A percentile compares a stretch with the other conserved stretches of the same genome.
These are phyloP conservation scores for Phylloscopus trochiloides DNA, from an alignment of 2,113 vertebrate species.

Conservation along the genomic window DNA sequence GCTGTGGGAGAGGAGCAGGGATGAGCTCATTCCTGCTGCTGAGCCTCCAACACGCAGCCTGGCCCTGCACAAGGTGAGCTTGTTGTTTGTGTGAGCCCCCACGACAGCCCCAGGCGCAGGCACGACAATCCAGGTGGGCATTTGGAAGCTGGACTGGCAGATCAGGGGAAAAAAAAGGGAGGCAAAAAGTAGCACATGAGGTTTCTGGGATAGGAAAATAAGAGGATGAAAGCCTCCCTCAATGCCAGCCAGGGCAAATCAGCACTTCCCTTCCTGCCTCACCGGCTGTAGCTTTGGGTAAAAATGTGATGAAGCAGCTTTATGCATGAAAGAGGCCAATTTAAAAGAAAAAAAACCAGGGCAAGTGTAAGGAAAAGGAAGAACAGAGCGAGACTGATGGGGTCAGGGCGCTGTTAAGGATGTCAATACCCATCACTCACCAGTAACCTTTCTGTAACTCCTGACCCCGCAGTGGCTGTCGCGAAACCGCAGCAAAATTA, in stretches of 20 bases:
- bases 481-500: constrained; percentile 34
- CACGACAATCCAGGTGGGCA: neutral
- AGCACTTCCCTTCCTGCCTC: neutral
- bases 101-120: accelerated
- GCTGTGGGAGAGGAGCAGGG: neutral
- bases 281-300: neutral
- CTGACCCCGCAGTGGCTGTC: constrained; percentile 14
- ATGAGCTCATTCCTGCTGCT: neutral
- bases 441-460: constrained; percentile 53
- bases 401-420: constrained; percentile 37
- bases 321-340: constrained; percentile 46
- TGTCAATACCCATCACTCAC: constrained; percentile 67
- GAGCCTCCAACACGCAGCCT: neutral
- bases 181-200: accelerated
- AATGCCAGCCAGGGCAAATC: neutral
- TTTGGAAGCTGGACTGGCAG: neutral
- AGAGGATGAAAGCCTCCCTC: neutral
- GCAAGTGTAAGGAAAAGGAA: constrained; percentile 55
- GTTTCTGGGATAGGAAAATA: neutral
- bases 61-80: neutral
- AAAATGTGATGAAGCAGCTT: constrained; percentile 48
- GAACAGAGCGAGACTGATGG: constrained; percentile 54
- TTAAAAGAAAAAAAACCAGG: neutral
- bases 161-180: neutral
- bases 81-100: neutral